phyloP scores from a whole-genome alignment of 2,113 vertebrate genomes.

The Chauna torquata region DNA sequence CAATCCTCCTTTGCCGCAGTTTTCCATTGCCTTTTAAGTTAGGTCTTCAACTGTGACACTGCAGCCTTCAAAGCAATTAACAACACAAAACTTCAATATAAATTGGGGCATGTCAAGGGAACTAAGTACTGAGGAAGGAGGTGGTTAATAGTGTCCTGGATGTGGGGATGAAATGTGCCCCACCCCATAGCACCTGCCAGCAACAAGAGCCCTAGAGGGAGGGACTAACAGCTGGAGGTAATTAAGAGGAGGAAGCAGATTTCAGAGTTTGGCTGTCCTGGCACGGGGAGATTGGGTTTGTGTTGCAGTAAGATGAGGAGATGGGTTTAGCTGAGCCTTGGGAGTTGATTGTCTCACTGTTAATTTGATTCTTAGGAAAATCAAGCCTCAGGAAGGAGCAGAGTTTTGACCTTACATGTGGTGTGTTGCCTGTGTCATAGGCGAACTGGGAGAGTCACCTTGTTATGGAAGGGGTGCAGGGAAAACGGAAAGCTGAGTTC shows the following conservation, averaged over 20 bases:
- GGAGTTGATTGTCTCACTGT: slow-evolving; percentile 1
- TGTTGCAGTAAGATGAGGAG: background rate
- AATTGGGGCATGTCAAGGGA: background rate
- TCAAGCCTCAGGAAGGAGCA: background rate
- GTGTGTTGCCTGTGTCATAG: background rate
- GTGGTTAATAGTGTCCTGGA: background rate
- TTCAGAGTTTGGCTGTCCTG: background rate
- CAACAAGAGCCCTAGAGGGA: background rate
- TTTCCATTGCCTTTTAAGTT: background rate
- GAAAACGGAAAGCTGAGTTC: slow-evolving; percentile 8
- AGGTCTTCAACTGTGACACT: background rate
- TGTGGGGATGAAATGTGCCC: background rate
- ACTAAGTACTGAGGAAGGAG: background rate
- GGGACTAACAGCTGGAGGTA: slow-evolving; percentile 41
- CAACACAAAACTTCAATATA: background rate
- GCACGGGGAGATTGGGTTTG: background rate
- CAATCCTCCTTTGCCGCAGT: accelerated
- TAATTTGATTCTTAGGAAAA: slow-evolving; percentile 18
- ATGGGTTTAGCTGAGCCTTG: background rate
- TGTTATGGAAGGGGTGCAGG: background rate
- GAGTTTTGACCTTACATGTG: slow-evolving; percentile 37
- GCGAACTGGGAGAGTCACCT: background rate
- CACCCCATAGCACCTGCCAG: slow-evolving; percentile 38
- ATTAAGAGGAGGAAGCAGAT: slow-evolving; percentile 37
- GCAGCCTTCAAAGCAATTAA: background rate